These are phyloP conservation scores for Auanema sp. DNA, from an alignment of 2,888 invertebrate genomes.

Conservation along the genomic window DNA sequence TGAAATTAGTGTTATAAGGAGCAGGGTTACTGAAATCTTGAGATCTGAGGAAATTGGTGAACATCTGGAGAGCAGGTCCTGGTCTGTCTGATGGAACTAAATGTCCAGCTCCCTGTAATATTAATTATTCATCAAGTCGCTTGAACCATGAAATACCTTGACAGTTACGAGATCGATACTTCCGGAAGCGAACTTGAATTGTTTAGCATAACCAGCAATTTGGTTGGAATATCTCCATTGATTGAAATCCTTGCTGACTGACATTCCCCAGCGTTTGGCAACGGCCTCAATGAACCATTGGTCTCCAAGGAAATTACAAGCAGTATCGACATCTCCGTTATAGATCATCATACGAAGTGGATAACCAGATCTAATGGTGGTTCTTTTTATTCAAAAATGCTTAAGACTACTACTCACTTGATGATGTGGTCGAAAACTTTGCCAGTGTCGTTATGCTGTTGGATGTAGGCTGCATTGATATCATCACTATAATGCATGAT, in stretches of 20 bases:
- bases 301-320: constrained; percentile 55
- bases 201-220: constrained; percentile 55
- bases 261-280: constrained; percentile 29
- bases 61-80: constrained; percentile 77
- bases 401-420: constrained; percentile 12
- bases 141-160: constrained; percentile 24
- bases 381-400: not conserved
- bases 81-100: constrained; percentile 83
- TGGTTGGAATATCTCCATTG: constrained; percentile 44
- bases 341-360: constrained; percentile 51
- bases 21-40: constrained; percentile 43
- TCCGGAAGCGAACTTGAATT: constrained; percentile 33
- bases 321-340: constrained; percentile 55
- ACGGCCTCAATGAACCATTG: constrained; percentile 55
- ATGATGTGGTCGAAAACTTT: constrained; percentile 49
- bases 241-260: constrained; percentile 27
- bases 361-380: constrained; percentile 28
- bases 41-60: constrained; percentile 70
- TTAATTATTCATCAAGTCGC: constrained; percentile 1
- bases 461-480: constrained; percentile 48
- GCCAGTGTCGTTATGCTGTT: constrained; percentile 53
- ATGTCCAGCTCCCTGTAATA: constrained; percentile 73
- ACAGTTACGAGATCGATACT: constrained; percentile 53
- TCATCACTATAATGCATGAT: constrained; percentile 41
- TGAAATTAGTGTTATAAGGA: constrained; percentile 19